Conservation (phyloP, 2,113 vertebrate species). For the Hemichromis elongatus region DNA sequence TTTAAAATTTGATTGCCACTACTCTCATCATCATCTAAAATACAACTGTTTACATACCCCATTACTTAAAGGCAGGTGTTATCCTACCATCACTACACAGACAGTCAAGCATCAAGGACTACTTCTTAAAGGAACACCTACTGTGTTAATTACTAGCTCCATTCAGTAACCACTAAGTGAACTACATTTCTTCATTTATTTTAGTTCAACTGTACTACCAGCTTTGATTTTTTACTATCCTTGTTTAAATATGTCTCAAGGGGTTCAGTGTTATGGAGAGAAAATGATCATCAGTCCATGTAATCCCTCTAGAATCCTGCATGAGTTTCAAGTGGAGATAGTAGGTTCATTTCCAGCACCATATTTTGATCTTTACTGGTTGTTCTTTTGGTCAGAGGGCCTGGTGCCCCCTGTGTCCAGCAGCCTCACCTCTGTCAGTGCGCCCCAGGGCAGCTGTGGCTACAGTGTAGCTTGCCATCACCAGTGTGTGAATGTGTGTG, state of each 20-base stretch:
- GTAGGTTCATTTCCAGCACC: background rate
- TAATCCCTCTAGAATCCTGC: background rate
- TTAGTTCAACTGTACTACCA: background rate
- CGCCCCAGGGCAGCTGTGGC: no score
- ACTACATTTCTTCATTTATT: background rate
- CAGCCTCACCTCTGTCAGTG: no score
- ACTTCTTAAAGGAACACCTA: background rate
- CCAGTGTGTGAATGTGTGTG: no score
- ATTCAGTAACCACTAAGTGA: background rate
- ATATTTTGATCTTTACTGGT: background rate
- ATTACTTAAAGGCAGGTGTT: background rate
- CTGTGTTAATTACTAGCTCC: background rate
- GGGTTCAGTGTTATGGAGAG: background rate
- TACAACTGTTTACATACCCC: background rate
- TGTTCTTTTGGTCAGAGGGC: no score
- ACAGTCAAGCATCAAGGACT: background rate
- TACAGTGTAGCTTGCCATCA: no score
- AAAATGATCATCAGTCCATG: background rate
- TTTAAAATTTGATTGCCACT: background rate
- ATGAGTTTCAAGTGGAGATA: background rate
- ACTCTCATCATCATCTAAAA: background rate
- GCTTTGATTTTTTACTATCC: background rate
- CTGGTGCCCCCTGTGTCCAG: no score
- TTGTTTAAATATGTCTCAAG: background rate
- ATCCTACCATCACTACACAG: background rate